Evolutionary conservation across 1,140 invertebrate genomes (phyloP).

Genomic region (Drosophila cardini): DNA sequence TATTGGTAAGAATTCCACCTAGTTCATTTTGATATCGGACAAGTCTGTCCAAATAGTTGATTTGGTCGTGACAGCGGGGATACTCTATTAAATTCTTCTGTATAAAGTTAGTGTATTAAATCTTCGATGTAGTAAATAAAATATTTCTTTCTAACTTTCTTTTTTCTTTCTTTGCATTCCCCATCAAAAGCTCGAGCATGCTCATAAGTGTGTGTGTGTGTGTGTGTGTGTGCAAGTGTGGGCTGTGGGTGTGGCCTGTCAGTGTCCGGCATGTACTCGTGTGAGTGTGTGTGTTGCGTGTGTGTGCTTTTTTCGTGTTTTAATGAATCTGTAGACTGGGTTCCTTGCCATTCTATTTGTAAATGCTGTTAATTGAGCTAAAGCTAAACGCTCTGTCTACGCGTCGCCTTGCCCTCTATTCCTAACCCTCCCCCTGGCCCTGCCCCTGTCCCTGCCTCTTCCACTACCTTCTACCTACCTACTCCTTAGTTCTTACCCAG

Average conservation of each 20-base stretch:
- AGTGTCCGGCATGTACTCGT: conserved; percentile 7
- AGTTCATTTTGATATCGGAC: too few relatives aligned
- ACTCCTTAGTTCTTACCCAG: neutral
- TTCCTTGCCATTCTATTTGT: conserved; percentile 46
- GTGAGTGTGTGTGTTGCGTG: neutral
- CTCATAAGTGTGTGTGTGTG: conserved; percentile 2
- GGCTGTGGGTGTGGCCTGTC: conserved; percentile 24
- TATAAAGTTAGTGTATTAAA: neutral
- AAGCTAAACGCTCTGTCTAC: conserved; percentile 51
- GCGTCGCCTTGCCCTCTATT: conserved; percentile 5
- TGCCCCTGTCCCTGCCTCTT: too few relatives aligned
- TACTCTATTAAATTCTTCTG: too few relatives aligned
- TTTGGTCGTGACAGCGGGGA: too few relatives aligned
- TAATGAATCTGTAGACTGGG: conserved; percentile 53
- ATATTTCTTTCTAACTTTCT: neutral
- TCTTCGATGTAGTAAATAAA: neutral
- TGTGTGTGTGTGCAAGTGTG: conserved; percentile 15
- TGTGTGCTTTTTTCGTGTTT: conserved; percentile 44
- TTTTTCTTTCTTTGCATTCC: conserved; percentile 39
- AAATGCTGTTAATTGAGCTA: conserved; percentile 62
- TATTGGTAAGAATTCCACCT: too few relatives aligned
- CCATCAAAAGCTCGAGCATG: conserved; percentile 10
- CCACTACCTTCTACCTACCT: too few relatives aligned
- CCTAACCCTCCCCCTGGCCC: neutral
- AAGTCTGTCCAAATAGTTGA: too few relatives aligned